Evolutionary conservation across 2,113 vertebrate species (phyloP), one percentile per base, ranked within the genome.

Genomic region (Cyanoramphus novaezelandiae): DNA sequence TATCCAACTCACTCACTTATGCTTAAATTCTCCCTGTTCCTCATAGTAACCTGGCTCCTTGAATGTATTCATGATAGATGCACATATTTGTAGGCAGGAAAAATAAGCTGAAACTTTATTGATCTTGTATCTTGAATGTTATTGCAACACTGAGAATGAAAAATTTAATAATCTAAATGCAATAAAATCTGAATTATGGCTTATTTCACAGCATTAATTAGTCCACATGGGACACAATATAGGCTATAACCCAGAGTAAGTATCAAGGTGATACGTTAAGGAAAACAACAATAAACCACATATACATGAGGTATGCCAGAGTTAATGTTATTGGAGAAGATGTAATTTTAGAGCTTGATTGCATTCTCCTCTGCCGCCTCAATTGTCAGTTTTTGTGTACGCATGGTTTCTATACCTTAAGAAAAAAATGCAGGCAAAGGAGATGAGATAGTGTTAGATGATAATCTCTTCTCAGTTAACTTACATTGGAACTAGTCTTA

Each of bases 291-390:
- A 33, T 53, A 74, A 92, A 53, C 12, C 2, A 33, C 10, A 18
- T 64, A 13, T 17, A 8, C 52, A 17, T 62, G 18, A 57, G 70
- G 17, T 70, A 76, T 80, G 47, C 21, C 35, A 88, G 63, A 69
- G 33, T 28, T 82, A 28, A n/a, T 60, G 33, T 55, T 91, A 23
- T 10, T 74, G 63, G 46, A 88, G 57, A 82, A 18, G 44, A n/a
- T 86, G 24, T 37, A 13, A 35, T 93, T 86, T 86, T 49, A 76
- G 39, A 77, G 4, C 21, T 69, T 68, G 18, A 6, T n/a, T 57
- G 21, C 10, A 21, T 5, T 3, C 8, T 7, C 3, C 24, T 5
- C 3, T 0, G 11, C 1, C 2, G 4, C 11, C 28, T 6, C 29
- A 67, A 0, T 67, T 80, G 74, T 88, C 17, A 57, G 3, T 1